Conservation (phyloP, 2,888 invertebrate genomes). For the Agrotis puta region DNA sequence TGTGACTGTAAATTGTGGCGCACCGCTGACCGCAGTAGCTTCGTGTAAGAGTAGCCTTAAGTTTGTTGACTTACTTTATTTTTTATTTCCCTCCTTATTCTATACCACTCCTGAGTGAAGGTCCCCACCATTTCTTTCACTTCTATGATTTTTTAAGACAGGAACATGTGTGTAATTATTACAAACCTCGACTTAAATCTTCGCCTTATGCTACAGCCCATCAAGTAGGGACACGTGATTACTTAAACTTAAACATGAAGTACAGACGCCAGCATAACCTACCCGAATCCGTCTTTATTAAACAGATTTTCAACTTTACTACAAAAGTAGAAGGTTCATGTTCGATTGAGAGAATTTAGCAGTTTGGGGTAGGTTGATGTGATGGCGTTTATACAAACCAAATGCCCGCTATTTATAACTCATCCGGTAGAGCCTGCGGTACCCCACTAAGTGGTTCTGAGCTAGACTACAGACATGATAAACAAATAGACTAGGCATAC, state of each 20-base stretch:
- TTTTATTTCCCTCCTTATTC: no score
- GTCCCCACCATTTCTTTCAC: no score
- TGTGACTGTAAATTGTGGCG: conserved; percentile 17
- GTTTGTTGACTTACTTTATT: not conserved
- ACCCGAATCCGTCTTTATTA: no score
- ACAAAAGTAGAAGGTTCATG: no score
- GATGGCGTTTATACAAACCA: not conserved
- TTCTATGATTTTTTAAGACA: no score
- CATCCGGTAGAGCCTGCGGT: conserved; percentile 17
- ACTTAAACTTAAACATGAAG: conserved; percentile 10
- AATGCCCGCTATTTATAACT: conserved; percentile 30
- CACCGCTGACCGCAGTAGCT: not conserved
- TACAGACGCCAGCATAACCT: not conserved
- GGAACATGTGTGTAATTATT: not conserved
- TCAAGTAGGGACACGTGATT: not conserved
- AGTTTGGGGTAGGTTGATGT: no score
- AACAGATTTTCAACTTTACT: no score
- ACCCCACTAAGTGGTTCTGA: conserved; percentile 27
- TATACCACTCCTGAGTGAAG: no score
- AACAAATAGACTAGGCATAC: not conserved
- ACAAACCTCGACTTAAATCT: not conserved
- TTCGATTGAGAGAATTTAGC: no score
- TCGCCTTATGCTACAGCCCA: not conserved
- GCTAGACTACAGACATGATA: conserved; percentile 10
- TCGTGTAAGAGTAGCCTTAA: not conserved